Percentiles rank a stretch among this genome's conserved stretches.
Conservation (phyloP, 2,113 vertebrate genomes). For the Erpornis zantholeuca region DNA sequence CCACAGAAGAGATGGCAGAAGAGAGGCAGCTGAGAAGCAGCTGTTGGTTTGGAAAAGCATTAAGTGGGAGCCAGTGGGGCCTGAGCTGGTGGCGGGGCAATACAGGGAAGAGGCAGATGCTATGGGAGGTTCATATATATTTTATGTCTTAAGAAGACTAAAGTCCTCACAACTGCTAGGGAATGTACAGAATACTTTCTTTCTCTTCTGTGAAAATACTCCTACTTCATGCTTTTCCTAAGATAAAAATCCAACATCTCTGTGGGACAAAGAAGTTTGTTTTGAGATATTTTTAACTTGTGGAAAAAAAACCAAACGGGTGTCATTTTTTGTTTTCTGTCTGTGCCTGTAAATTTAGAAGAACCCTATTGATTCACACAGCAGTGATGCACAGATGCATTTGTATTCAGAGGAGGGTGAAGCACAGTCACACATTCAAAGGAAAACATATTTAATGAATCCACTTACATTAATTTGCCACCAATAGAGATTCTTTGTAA, state of each 20-base stretch:
- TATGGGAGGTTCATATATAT: not conserved
- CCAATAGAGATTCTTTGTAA: not conserved
- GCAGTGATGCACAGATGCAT: not conserved
- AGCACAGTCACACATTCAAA: not conserved
- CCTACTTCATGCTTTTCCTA: not conserved
- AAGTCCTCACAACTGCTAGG: not conserved
- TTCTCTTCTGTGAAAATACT: not conserved
- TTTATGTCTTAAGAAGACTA: not conserved
- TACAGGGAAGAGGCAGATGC: not conserved
- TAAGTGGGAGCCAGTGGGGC: not conserved
- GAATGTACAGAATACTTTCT: not conserved
- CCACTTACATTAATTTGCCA: not conserved
- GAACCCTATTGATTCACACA: not conserved
- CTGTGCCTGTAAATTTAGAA: not conserved
- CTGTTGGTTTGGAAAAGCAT: not conserved
- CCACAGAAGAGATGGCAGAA: not conserved
- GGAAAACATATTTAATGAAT: conserved; percentile 7
- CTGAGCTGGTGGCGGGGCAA: not conserved
- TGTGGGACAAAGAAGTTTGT: not conserved
- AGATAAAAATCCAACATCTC: not conserved
- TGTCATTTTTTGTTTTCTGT: not conserved
- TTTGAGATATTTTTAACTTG: not conserved
- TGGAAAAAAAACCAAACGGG: not conserved
- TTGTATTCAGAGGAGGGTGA: not conserved
- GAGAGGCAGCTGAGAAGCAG: not conserved